Conservation (phyloP, 2,797 vertebrate species). For the Clarias fuscus region DNA sequence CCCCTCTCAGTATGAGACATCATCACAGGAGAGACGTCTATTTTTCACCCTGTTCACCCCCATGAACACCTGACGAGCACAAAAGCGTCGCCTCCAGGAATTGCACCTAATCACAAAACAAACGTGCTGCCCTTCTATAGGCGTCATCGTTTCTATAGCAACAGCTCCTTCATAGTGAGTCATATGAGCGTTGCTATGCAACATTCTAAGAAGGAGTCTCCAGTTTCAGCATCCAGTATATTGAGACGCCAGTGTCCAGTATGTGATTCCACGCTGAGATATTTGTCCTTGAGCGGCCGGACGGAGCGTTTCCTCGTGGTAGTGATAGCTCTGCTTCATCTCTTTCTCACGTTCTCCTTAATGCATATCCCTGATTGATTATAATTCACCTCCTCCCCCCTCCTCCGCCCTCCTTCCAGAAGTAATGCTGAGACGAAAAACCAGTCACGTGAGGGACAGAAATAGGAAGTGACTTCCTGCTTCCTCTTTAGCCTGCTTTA, state of each 20-base stretch:
- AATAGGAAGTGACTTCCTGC: constrained; percentile 33
- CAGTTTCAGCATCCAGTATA: not conserved
- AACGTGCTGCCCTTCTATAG: not conserved
- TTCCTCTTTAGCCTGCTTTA: constrained; percentile 19
- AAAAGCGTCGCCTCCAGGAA: not conserved
- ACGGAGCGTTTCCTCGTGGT: constrained; percentile 56
- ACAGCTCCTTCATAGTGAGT: not conserved
- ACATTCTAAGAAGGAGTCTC: not conserved
- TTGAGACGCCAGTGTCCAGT: no score
- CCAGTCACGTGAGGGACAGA: constrained; percentile 14
- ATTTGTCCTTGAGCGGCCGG: constrained; percentile 19
- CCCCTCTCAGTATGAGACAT: not conserved
- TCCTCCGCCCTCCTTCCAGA: constrained; percentile 2
- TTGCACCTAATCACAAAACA: not conserved
- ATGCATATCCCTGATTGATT: not conserved
- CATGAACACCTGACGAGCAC: not conserved
- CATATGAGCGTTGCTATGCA: not conserved
- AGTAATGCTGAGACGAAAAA: constrained; percentile 11
- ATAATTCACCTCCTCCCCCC: not conserved
- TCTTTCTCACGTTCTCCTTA: constrained; percentile 5
- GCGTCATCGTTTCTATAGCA: not conserved
- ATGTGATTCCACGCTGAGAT: no score
- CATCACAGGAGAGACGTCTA: not conserved
- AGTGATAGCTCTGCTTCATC: constrained; percentile 58
- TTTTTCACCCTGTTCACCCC: not conserved